Percentiles rank a stretch among this genome's conserved stretches.
These are phyloP conservation scores for Eudemis profundana DNA, from an alignment of 2,888 invertebrate species.

Conservation along the genomic window DNA sequence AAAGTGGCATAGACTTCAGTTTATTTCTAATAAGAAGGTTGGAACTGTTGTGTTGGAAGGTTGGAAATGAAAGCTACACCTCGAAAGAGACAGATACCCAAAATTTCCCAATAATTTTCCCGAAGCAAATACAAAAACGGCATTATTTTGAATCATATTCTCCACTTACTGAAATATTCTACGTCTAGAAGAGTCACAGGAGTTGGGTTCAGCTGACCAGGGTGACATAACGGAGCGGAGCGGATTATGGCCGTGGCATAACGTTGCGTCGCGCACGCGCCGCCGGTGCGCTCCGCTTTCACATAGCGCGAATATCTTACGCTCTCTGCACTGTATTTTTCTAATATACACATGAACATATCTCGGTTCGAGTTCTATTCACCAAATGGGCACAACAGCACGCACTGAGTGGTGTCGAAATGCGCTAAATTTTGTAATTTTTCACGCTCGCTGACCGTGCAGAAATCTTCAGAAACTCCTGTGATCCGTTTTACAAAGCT, in stretches of 20 bases:
- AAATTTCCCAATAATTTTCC: too few species aligned
- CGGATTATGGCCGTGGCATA: constrained; percentile 18
- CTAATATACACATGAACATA: constrained; percentile 30
- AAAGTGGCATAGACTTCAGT: too few species aligned
- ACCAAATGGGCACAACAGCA: constrained; percentile 16
- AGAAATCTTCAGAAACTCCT: not conserved
- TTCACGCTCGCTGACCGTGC: constrained; percentile 9
- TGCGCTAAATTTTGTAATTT: constrained; percentile 9
- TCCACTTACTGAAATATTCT: too few species aligned
- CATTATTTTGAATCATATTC: too few species aligned
- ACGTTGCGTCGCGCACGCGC: constrained; percentile 32
- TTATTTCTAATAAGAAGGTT: too few species aligned
- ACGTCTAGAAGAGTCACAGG: not conserved
- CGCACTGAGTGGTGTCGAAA: constrained; percentile 11
- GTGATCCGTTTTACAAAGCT: too few species aligned
- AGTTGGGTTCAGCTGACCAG: constrained; percentile 10
- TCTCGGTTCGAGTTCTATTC: constrained; percentile 21
- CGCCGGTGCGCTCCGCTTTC: constrained; percentile 31
- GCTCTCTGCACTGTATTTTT: constrained; percentile 44
- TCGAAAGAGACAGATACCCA: too few species aligned
- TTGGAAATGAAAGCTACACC: too few species aligned
- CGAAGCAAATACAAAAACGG: too few species aligned
- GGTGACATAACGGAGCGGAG: constrained; percentile 34
- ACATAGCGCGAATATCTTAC: constrained; percentile 43
- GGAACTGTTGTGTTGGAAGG: too few species aligned